Base-by-base conservation (phyloP, 2,888 invertebrate genomes). In the Lithophane leautieri region DNA sequence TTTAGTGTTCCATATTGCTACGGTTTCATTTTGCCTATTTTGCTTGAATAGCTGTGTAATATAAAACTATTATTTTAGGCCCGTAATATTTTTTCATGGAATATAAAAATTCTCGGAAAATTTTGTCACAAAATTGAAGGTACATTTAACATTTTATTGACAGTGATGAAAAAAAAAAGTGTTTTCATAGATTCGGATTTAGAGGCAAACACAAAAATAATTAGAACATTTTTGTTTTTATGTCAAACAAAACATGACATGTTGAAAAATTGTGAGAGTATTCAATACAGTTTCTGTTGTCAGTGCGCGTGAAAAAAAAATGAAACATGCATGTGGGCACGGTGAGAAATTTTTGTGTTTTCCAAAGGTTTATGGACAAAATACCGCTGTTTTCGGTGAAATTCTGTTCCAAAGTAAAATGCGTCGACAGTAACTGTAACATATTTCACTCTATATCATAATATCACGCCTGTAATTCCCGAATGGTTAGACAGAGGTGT, bases 1-100 rank as follows among this genome's bases (percentile, higher is more conserved):
- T 74, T 68, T 42, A 68, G 50, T 68, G 16, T 71, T 62, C 3
- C 34, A 42, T 47, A 58, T 58, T 70, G 34, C 28, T 47, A 28
- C 56, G 42, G 40, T 14, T 28, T 54, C 0, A 4, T 50, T 28
- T 54, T 44, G 14, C 34, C 16, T 12, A 34, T 52, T 63, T 60
- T 25, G 19, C 40, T 75, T 25, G 14, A 47, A 47, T 22, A 47
- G 4, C 2, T 52, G 11, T 22, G 1, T 19, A 34, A 11, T 42
- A n/a, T 1, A 16, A 8, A 62, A 14, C 47, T 28, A 34, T 9
- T 16, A 28, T 0, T 22, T 28, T 42, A 40, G 7, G 14, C 2
- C 0, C 2, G 4, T 47, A 22, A 12, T 25, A 34, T 22, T 25
- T 34, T 25, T 34, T 44, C n/a, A 4, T 25, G 4, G 11, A 65